phyloP scores from a whole-genome alignment of 35 echinoderm and acorn worm genomes.

The Ptychodera flava region DNA sequence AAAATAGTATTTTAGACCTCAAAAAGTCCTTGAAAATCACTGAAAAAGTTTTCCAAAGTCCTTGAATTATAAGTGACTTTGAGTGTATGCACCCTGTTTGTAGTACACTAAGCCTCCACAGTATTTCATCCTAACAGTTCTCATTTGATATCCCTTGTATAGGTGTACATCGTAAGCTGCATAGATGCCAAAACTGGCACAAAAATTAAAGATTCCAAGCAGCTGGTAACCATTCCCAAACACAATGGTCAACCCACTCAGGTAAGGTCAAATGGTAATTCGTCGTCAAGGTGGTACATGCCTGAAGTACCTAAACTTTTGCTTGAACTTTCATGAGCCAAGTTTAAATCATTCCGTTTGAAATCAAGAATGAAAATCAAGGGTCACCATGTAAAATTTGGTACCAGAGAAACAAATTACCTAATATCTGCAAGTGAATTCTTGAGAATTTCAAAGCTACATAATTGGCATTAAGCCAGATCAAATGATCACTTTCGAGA shows the following conservation, averaged over 20 bases:
- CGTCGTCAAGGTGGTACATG: conserved; percentile 23
- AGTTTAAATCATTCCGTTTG: background rate
- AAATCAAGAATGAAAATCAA: no score
- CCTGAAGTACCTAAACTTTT: conserved; percentile 38
- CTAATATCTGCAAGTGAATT: background rate
- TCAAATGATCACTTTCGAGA: no score
- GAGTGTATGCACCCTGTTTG: no score
- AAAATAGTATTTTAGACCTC: no score
- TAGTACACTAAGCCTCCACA: no score
- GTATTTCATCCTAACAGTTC: no score
- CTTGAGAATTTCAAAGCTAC: background rate
- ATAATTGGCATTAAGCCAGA: conserved; percentile 1
- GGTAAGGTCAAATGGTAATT: conserved; percentile 17
- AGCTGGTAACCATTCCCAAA: conserved; percentile 10
- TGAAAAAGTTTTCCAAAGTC: no score
- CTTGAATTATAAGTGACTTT: no score
- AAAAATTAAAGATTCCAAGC: conserved; percentile 1
- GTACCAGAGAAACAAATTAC: no score
- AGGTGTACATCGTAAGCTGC: conserved; percentile 14
- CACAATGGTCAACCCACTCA: conserved; percentile 14
- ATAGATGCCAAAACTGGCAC: conserved; percentile 7
- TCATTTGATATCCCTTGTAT: no score
- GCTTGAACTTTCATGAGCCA: conserved; percentile 29
- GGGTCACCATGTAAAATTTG: no score
- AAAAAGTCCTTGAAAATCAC: no score